Base-by-base conservation (phyloP, 2,888 invertebrate genomes). In the Rhimphoctona megacephalus region DNA sequence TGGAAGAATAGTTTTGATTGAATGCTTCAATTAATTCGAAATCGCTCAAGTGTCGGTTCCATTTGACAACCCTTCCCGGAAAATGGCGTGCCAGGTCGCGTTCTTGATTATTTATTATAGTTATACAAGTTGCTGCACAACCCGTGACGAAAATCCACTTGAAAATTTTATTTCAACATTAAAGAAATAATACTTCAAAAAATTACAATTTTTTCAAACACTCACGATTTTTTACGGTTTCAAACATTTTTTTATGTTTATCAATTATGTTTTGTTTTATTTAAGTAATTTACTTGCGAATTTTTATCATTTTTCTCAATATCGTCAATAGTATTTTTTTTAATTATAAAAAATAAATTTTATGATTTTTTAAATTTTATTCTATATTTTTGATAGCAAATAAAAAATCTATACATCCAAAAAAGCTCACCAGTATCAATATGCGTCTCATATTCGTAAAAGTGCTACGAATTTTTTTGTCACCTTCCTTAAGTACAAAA, bases 1-100 rank as follows among this genome's bases (percentile, higher is more conserved):
- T 43, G 1, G 88, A 85, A 14, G 85, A 88, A 4, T 73, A 73
- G 76, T 91, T 90, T 39, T 85, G 70, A 33, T 81, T 90, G 8
- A 91, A 77, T 7, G 89, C 88, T n/a, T 90, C 90, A 36, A 92
- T 80, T 5, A 88, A 46, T 11, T 88, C 89, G 74, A 92, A 92
- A 64, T 90, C 76, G 9, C 64, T 25, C 19, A 73, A 81, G 1
- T 8, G 46, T 7, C 78, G 33, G 81, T 91, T 90, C 89, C 90
- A 92, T 57, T 86, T 89, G 43, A 85, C 84, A 36, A 92, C 22
- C 7, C 87, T 77, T 1, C 89, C 90, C 0, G 91, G 89, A 77
- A 73, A 39, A n/a, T 78, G 14, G n/a, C 19, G 52, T 1, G 85
- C 72, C 0, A 69, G 74, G 1, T 30, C 30, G 1, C 22, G 81